Conservation (phyloP, 2,113 vertebrate species). For the Pandion haliaetus region DNA sequence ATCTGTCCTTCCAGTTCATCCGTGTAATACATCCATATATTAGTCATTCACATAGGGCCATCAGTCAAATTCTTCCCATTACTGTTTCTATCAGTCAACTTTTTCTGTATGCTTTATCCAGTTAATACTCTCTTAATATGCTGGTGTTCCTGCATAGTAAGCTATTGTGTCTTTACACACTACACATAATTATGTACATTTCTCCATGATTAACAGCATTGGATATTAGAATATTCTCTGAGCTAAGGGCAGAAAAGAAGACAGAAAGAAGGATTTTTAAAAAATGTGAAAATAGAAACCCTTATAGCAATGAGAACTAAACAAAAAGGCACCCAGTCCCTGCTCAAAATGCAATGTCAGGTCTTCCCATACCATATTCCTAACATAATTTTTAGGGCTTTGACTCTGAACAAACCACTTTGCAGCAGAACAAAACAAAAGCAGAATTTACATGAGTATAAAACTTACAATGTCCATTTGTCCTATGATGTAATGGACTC, state of each 20-base stretch:
- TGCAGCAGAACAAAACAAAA: not conserved
- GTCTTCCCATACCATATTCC: not conserved
- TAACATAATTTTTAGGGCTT: not conserved
- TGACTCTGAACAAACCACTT: not conserved
- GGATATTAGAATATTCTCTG: not conserved
- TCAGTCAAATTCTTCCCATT: not conserved
- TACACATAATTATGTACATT: not conserved
- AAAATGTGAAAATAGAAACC: not conserved
- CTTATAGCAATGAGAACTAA: not conserved
- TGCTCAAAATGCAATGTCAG: not conserved
- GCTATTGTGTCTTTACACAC: not conserved
- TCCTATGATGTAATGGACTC: not conserved
- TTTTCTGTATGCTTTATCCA: not conserved
- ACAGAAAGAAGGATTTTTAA: not conserved
- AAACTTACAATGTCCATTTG: not conserved
- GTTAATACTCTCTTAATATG: not conserved
- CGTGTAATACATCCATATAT: not conserved
- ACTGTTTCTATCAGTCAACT: not conserved
- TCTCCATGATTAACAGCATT: not conserved
- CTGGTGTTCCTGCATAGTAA: not conserved
- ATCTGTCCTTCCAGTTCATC: not conserved
- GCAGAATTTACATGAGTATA: not conserved
- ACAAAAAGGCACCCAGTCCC: not conserved
- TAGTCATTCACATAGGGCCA: not conserved
- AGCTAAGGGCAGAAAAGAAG: not conserved